Evolutionary conservation across 2,797 vertebrate species (phyloP).

Genomic region (Lagorchestes hirsutus): DNA sequence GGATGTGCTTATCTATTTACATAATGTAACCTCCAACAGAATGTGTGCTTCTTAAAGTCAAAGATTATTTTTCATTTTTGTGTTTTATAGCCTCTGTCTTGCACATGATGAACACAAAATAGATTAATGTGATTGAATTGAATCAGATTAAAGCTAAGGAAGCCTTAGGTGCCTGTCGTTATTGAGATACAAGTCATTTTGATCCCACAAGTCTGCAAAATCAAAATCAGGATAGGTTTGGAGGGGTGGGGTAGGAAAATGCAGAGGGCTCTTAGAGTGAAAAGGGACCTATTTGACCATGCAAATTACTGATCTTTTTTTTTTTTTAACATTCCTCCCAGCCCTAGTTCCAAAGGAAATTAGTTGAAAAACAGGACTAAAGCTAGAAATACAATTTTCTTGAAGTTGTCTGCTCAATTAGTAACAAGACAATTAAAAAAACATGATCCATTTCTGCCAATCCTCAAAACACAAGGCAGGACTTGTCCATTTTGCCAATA

Average conservation of each 20-base stretch:
- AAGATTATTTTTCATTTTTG: not conserved
- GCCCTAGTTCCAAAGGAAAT: conserved; percentile 10
- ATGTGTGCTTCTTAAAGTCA: not conserved
- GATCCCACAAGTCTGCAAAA: conserved; percentile 25
- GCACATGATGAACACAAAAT: not conserved
- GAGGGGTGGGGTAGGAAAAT: not conserved
- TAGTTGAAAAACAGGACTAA: conserved; percentile 54
- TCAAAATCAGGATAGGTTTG: conserved; percentile 40
- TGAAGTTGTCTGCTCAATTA: conserved; percentile 52
- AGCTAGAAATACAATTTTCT: conserved; percentile 17
- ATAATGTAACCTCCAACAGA: not conserved
- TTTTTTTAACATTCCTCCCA: conserved; percentile 54
- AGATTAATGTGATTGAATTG: not conserved
- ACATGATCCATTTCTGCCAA: not conserved
- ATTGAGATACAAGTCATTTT: conserved; percentile 8
- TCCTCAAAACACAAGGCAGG: conserved; percentile 34
- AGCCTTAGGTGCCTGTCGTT: not conserved
- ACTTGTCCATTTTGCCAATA: conserved; percentile 29
- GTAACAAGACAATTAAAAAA: conserved; percentile 49
- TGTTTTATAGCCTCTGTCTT: not conserved
- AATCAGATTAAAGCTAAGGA: not conserved
- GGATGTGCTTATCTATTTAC: not conserved
- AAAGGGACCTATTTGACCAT: not conserved
- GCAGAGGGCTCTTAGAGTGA: conserved; percentile 9
- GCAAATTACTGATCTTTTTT: not conserved